Evolutionary conservation across 2,113 vertebrate species (phyloP).

Genomic region (Microcebus tavaratra): DNA sequence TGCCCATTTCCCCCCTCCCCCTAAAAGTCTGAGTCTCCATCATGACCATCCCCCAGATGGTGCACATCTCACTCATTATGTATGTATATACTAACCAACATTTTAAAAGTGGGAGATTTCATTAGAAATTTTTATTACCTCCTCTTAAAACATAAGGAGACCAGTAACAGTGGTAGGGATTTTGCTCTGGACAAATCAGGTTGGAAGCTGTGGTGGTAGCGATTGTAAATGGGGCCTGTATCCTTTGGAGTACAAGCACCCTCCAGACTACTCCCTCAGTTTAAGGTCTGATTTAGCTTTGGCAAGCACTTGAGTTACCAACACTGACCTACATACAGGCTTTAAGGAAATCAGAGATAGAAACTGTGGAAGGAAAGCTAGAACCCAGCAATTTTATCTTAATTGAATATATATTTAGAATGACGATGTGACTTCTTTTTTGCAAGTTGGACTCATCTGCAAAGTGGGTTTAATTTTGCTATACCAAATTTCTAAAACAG

Average conservation of each 20-base stretch:
- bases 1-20: too few relatives aligned
- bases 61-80: too few relatives aligned
- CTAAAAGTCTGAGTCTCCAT: too few relatives aligned
- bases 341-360: background rate
- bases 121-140: background rate
- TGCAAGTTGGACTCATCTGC: background rate
- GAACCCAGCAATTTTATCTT: background rate
- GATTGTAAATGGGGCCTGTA: accelerated
- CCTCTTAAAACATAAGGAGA: background rate
- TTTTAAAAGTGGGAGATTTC: background rate
- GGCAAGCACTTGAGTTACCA: background rate
- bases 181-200: background rate
- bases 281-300: background rate
- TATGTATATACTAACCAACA: background rate
- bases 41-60: too few relatives aligned
- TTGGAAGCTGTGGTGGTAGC: accelerated
- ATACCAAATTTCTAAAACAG: background rate
- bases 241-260: background rate
- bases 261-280: background rate
- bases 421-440: background rate
- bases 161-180: background rate
- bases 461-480: background rate
- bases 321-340: background rate
- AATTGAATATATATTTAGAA: background rate
- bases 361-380: background rate